These are phyloP conservation scores for Aphelocoma coerulescens DNA, from an alignment of 2,113 vertebrate genomes.

Conservation along the genomic window DNA sequence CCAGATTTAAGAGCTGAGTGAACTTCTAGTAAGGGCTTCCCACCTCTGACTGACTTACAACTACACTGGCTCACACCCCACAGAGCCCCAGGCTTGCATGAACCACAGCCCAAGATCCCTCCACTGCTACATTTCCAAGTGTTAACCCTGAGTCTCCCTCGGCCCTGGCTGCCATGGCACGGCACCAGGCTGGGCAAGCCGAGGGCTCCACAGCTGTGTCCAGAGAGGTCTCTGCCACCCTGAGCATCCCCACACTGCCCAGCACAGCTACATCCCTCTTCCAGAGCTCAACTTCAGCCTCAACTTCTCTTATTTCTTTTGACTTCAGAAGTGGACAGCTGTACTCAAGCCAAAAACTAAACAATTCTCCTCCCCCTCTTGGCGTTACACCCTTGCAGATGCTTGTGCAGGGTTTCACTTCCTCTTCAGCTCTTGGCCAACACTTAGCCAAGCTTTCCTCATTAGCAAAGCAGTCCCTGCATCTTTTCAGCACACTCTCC, in stretches of 20 bases:
- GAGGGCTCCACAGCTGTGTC: not conserved
- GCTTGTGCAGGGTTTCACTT: constrained; percentile 20
- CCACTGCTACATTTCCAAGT: not conserved
- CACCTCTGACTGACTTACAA: not conserved
- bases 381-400: not conserved
- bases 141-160: not conserved
- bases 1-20: not conserved
- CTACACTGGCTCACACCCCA: not conserved
- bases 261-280: not conserved
- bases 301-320: not conserved
- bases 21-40: not conserved
- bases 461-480: not conserved
- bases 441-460: not conserved
- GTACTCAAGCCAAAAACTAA: not conserved
- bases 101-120: not conserved
- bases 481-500: not conserved
- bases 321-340: not conserved
- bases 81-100: not conserved
- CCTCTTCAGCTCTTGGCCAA: constrained; percentile 5
- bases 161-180: rapidly evolving
- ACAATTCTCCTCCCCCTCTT: not conserved
- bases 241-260: not conserved
- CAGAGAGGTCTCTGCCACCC: not conserved
- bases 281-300: not conserved
- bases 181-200: not conserved